Evolutionary conservation across 2,888 invertebrate species (phyloP).

Genomic region (Anthrax anthrax): DNA sequence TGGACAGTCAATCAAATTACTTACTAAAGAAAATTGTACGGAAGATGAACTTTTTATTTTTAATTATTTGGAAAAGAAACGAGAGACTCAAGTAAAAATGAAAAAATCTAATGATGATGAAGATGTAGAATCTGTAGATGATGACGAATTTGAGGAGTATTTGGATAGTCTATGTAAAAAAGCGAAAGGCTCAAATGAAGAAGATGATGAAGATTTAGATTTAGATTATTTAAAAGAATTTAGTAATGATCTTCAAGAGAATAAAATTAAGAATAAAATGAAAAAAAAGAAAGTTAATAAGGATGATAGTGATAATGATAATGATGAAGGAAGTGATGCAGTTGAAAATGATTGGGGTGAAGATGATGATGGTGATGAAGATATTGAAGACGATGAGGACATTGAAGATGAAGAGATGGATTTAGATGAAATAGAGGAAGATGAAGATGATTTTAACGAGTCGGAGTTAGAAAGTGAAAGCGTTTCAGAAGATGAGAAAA

Average conservation of each 20-base stretch:
- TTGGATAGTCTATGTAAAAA: slow-evolving; percentile 35
- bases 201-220: slow-evolving; percentile 43
- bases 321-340: slow-evolving; percentile 24
- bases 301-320: slow-evolving; percentile 22
- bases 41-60: slow-evolving; percentile 60
- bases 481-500: slow-evolving; percentile 18
- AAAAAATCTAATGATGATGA: slow-evolving; percentile 40
- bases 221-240: slow-evolving; percentile 56
- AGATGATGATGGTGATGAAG: slow-evolving; percentile 24
- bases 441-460: slow-evolving; percentile 20
- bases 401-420: slow-evolving; percentile 18
- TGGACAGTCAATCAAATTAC: slow-evolving; percentile 57
- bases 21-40: slow-evolving; percentile 58
- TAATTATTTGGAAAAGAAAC: slow-evolving; percentile 45
- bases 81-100: slow-evolving; percentile 31
- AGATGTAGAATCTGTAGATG: slow-evolving; percentile 53
- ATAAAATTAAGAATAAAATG: slow-evolving; percentile 18
- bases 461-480: slow-evolving; percentile 14
- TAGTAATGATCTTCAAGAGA: slow-evolving; percentile 33
- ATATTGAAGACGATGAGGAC: slow-evolving; percentile 16
- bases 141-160: slow-evolving; percentile 40
- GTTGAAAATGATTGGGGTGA: slow-evolving; percentile 28
- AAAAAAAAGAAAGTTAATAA: slow-evolving; percentile 18
- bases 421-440: slow-evolving; percentile 17
- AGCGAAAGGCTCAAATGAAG: slow-evolving; percentile 45